Evolutionary conservation across 2,797 vertebrate species (phyloP).

Genomic region (Myotis planiceps): DNA sequence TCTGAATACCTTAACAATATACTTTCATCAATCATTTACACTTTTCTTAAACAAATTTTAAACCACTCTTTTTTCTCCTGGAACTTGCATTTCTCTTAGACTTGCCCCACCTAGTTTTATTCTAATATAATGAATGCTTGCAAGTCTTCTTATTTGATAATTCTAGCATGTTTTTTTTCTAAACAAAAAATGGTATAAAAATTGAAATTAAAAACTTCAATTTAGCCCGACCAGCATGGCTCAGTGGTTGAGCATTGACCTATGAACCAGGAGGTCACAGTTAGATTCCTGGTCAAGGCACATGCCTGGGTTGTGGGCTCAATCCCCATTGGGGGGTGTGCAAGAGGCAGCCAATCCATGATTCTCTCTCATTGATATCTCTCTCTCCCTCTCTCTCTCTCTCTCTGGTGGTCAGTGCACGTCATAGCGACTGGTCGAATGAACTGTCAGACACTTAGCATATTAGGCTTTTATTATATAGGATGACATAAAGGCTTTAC

Average conservation of each 20-base stretch:
- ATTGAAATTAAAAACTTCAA: neutral
- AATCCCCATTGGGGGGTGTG: too few species aligned
- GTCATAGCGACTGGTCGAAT: too few species aligned
- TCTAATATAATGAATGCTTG: neutral
- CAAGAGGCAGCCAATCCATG: too few species aligned
- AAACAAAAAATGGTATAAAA: neutral
- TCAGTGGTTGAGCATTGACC: too few species aligned
- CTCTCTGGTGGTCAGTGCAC: too few species aligned
- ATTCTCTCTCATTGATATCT: too few species aligned
- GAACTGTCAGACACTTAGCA: too few species aligned
- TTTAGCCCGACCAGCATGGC: neutral
- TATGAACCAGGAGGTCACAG: too few species aligned
- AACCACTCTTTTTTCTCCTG: constrained; percentile 26
- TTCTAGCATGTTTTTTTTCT: constrained; percentile 1
- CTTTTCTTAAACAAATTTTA: constrained; percentile 18
- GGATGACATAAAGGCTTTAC: neutral
- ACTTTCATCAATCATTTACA: neutral
- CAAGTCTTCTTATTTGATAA: neutral
- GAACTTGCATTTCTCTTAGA: constrained; percentile 7
- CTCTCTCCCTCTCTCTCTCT: too few species aligned
- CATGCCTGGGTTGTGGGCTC: too few species aligned
- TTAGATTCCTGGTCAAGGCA: too few species aligned
- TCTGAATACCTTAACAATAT: neutral
- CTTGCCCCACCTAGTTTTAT: neutral
- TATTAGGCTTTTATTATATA: too few species aligned